Percentiles rank a stretch among this genome's conserved stretches.
phyloP scores from a whole-genome alignment of 1,140 invertebrate species.

The Plodia interpunctella region DNA sequence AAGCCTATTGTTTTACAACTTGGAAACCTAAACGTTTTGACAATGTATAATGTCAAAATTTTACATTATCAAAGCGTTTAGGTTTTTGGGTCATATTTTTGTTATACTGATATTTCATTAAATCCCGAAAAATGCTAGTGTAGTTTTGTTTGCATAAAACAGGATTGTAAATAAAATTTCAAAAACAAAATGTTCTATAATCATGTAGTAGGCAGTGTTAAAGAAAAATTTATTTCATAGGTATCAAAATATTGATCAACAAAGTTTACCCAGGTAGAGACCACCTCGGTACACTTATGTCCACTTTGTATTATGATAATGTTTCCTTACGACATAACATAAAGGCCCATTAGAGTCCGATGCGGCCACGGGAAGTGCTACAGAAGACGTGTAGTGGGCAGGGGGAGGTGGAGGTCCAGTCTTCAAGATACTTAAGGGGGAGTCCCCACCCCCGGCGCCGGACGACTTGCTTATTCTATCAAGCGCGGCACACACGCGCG shows the following conservation, averaged over 20 bases:
- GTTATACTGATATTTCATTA: no score
- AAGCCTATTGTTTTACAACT: background rate
- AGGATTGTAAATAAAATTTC: no score
- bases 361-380: conserved; percentile 69
- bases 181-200: no score
- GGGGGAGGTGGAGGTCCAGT: conserved; percentile 68
- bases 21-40: no score
- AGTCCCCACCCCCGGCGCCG: conserved; percentile 45
- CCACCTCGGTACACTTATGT: background rate
- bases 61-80: no score
- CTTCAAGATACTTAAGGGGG: conserved; percentile 63
- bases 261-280: background rate
- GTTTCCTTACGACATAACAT: conserved; percentile 49
- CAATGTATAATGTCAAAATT: no score
- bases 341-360: conserved; percentile 63
- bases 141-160: no score
- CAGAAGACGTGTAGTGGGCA: conserved; percentile 73
- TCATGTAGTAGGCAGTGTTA: no score
- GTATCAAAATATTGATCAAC: background rate
- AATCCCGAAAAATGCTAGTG: no score
- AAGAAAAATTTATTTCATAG: background rate
- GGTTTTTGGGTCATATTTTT: no score
- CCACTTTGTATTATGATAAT: conserved; percentile 31
- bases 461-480: conserved; percentile 77
- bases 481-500: conserved; percentile 62